phyloP scores from a whole-genome alignment of 1,140 invertebrate species.

The Diuraphis noxia region DNA sequence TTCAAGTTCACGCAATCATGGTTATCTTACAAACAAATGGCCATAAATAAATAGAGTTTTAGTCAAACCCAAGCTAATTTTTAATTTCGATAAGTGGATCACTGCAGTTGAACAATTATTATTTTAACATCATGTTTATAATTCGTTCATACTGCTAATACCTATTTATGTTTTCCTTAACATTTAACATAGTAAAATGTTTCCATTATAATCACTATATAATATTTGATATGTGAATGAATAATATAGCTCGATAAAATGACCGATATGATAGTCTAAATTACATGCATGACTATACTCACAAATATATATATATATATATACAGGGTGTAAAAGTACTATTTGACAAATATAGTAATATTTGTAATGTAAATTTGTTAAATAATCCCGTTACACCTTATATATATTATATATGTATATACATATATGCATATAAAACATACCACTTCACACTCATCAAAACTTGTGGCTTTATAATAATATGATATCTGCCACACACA shows the following conservation, averaged over 20 bases:
- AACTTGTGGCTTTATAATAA: background rate
- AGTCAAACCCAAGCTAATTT: background rate
- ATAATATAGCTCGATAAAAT: too few species aligned
- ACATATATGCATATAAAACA: too few species aligned
- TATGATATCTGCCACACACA: background rate
- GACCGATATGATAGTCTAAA: too few species aligned
- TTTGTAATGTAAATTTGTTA: too few species aligned
- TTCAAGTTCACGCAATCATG: too few species aligned
- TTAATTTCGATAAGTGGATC: background rate
- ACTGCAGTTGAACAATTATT: background rate
- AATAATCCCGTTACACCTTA: too few species aligned
- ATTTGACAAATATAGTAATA: too few species aligned
- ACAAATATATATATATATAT: too few species aligned
- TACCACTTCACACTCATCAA: background rate
- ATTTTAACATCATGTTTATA: background rate
- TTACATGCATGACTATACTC: too few species aligned
- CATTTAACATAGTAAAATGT: background rate
- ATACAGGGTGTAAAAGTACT: too few species aligned
- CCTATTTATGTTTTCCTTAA: background rate
- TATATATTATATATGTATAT: too few species aligned
- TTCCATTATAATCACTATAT: background rate
- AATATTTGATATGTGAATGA: too few species aligned
- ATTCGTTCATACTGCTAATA: background rate
- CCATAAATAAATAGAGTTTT: background rate
- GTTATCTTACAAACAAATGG: background rate